phyloP scores from a whole-genome alignment of 92 coral and sea anemone genomes.

The Palythoa caribaeorum region DNA sequence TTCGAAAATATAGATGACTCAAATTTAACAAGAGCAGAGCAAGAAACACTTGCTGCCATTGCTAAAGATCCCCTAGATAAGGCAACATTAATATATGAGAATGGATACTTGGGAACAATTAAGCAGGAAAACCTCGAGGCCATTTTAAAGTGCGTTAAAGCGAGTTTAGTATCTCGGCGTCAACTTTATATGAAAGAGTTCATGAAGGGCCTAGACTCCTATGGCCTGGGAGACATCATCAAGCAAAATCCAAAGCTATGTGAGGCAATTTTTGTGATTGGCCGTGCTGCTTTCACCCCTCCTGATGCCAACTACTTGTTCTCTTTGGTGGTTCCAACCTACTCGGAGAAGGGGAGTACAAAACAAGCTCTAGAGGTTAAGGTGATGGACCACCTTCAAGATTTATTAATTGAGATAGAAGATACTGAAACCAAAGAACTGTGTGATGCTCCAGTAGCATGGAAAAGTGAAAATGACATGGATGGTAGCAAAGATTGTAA shows the following conservation, averaged over 20 bases:
- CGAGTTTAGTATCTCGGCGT: slow-evolving; percentile 13
- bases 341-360: slow-evolving; percentile 51
- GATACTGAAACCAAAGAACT: slow-evolving; percentile 29
- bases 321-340: slow-evolving; percentile 54
- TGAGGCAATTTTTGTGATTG: slow-evolving; percentile 37
- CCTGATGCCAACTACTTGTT: slow-evolving; percentile 50
- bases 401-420: slow-evolving; percentile 24
- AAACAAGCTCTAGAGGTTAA: slow-evolving; percentile 35
- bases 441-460: slow-evolving; percentile 42
- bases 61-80: neutral
- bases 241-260: slow-evolving; percentile 34
- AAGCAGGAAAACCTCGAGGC: slow-evolving; percentile 12
- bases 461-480: slow-evolving; percentile 31
- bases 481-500: slow-evolving; percentile 9
- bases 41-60: slow-evolving; percentile 12
- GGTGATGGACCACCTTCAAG: slow-evolving; percentile 52
- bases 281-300: slow-evolving; percentile 29
- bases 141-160: neutral
- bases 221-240: slow-evolving; percentile 29
- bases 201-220: slow-evolving; percentile 15
- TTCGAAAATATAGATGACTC: slow-evolving; percentile 25
- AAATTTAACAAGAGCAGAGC: slow-evolving; percentile 16
- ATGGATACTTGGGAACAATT: slow-evolving; percentile 12
- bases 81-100: neutral
- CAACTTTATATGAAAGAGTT: slow-evolving; percentile 10